Conservation (phyloP, 2,888 invertebrate species). For the Dryadula phaetusa region DNA sequence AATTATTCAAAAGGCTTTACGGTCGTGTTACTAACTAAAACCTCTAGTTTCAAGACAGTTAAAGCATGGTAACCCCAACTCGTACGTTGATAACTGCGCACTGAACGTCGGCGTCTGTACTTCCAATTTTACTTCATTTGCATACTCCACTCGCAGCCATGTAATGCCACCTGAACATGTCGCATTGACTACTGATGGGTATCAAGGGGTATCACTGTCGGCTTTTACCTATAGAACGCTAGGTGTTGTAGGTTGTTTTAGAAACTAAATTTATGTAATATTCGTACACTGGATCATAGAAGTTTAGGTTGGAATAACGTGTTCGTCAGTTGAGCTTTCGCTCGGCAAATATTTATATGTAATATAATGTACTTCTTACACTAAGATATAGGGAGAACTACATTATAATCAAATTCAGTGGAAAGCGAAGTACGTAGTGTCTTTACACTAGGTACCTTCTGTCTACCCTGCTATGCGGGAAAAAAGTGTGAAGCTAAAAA, state of each 20-base stretch:
- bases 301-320: background rate
- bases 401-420: too few species aligned
- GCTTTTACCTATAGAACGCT: constrained; percentile 24
- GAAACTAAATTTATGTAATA: constrained; percentile 10
- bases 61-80: constrained; percentile 44
- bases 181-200: constrained; percentile 54
- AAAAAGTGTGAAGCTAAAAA: too few species aligned
- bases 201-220: constrained; percentile 37
- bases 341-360: background rate
- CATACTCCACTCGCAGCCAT: constrained; percentile 65
- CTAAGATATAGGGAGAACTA: too few species aligned
- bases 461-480: too few species aligned
- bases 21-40: constrained; percentile 17
- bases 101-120: constrained; percentile 62
- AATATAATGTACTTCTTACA: background rate
- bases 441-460: too few species aligned
- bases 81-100: constrained; percentile 63
- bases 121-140: constrained; percentile 76
- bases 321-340: background rate
- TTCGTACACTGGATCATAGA: background rate
- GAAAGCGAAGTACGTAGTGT: too few species aligned
- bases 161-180: constrained; percentile 57
- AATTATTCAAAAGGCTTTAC: constrained; percentile 37
- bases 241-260: background rate
- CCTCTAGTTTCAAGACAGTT: constrained; percentile 23